phyloP scores from a whole-genome alignment of 1,140 invertebrate species.

The Drosophila asahinai region DNA sequence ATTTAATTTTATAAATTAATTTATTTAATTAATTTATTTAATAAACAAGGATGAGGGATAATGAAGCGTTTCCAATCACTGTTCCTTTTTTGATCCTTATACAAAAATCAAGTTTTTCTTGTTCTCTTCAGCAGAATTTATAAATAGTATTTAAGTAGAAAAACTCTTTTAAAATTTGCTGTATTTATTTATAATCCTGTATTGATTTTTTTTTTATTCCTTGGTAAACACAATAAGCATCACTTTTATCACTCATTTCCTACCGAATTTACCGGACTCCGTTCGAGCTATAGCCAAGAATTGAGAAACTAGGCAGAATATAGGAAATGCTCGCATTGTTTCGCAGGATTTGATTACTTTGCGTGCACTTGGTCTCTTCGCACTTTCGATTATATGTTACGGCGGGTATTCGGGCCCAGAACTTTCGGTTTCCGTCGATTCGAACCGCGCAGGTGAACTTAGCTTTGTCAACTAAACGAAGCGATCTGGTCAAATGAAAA shows the following conservation, averaged over 20 bases:
- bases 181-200: not conserved
- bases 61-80: no score
- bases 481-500: conserved; percentile 66
- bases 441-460: conserved; percentile 59
- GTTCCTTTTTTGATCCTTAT: not conserved
- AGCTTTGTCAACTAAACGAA: conserved; percentile 65
- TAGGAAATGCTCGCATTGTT: conserved; percentile 47
- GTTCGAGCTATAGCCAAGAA: conserved; percentile 43
- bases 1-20: no score
- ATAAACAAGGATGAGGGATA: not conserved
- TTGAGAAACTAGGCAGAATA: conserved; percentile 22
- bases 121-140: not conserved
- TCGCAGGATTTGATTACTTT: conserved; percentile 22
- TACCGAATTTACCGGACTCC: conserved; percentile 69
- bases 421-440: conserved; percentile 51
- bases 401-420: not conserved
- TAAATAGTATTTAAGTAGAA: not conserved
- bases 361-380: conserved; percentile 6
- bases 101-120: not conserved
- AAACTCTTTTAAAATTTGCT: not conserved
- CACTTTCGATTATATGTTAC: conserved; percentile 4
- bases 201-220: not conserved
- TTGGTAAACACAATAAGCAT: not conserved
- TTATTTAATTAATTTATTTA: not conserved
- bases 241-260: conserved; percentile 12